Percentiles rank a stretch among this genome's conserved stretches.
Conservation (phyloP, 2,797 vertebrate genomes). For the Synaphobranchus kaupii region DNA sequence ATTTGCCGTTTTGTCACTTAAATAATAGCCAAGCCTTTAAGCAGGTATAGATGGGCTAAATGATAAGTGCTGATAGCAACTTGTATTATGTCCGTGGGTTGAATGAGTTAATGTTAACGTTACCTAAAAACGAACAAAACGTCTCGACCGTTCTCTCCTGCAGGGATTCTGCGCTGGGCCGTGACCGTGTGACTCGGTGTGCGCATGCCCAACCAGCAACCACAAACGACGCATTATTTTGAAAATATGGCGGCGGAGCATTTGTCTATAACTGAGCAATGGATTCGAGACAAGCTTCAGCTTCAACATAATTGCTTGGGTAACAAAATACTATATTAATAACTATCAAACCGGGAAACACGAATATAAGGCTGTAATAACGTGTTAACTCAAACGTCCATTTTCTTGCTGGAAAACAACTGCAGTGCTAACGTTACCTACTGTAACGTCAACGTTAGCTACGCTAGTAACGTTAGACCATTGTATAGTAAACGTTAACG, state of each 20-base stretch:
- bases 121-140: not conserved
- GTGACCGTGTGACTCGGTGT: too few species aligned
- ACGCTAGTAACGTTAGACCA: not conserved
- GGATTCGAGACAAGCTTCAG: slow-evolving; percentile 70
- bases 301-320: slow-evolving; percentile 67
- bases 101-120: not conserved
- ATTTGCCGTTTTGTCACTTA: not conserved
- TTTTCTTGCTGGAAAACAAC: not conserved
- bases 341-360: not conserved
- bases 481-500: not conserved
- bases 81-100: not conserved
- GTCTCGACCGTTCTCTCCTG: not conserved
- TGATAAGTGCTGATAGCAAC: not conserved
- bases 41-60: not conserved
- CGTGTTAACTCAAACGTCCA: not conserved
- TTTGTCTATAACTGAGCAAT: slow-evolving; percentile 70
- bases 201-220: slow-evolving; percentile 62
- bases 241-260: slow-evolving; percentile 73
- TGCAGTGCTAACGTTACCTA: not conserved
- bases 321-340: slow-evolving; percentile 44
- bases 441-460: not conserved
- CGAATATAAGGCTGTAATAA: not conserved
- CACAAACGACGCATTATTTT: slow-evolving; percentile 38
- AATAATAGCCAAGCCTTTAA: not conserved
- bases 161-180: not conserved